Evolutionary conservation across 2,888 invertebrate species (phyloP).

Genomic region (Cryptocheilus praepositus): DNA sequence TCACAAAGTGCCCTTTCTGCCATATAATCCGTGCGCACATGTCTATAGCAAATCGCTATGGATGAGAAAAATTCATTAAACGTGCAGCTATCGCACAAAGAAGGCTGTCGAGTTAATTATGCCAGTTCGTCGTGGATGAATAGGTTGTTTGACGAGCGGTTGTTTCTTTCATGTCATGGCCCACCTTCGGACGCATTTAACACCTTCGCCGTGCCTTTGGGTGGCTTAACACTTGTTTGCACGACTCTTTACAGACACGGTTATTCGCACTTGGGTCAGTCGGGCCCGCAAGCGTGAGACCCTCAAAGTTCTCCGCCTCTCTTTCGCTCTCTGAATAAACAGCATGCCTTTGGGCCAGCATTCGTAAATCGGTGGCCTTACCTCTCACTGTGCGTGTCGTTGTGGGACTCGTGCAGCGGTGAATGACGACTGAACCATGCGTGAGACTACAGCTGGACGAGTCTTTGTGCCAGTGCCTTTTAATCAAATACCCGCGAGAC

Average conservation of each 20-base stretch:
- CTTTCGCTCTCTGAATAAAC: constrained; percentile 36
- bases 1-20: no score
- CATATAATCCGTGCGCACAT: no score
- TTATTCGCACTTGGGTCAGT: not conserved
- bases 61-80: no score
- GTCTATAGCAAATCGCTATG: no score
- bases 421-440: constrained; percentile 43
- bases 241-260: constrained; percentile 6
- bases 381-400: constrained; percentile 43
- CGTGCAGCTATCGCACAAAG: constrained; percentile 10
- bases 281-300: not conserved
- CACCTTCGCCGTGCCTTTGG: constrained; percentile 5
- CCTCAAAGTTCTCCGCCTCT: constrained; percentile 1
- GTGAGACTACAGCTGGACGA: no score
- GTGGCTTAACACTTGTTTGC: not conserved
- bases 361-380: constrained; percentile 40
- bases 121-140: not conserved
- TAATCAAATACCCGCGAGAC: no score
- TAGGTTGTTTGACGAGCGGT: not conserved
- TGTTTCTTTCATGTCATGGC: no score
- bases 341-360: constrained; percentile 42
- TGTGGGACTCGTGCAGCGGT: constrained; percentile 19
- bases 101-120: not conserved
- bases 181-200: constrained; percentile 9
- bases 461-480: no score